Percentiles rank a stretch among this genome's conserved stretches.
These are phyloP conservation scores for Aphrophora alni DNA, from an alignment of 2,888 invertebrate genomes.

Conservation along the genomic window DNA sequence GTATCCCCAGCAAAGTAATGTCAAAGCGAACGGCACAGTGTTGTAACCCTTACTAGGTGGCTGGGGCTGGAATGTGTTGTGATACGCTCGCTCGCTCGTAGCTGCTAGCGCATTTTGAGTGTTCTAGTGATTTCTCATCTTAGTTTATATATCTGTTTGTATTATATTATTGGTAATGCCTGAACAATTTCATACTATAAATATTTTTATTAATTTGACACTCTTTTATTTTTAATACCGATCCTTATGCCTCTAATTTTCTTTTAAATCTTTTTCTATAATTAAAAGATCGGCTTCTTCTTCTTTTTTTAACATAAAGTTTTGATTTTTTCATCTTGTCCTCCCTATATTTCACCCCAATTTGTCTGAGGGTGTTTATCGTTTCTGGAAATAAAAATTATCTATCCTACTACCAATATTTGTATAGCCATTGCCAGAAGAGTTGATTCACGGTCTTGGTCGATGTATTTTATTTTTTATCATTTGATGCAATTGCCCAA, in stretches of 20 bases:
- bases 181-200: conserved; percentile 21
- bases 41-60: conserved; percentile 32
- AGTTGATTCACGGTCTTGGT: not conserved
- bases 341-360: not conserved
- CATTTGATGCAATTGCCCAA: too few relatives aligned
- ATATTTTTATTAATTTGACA: not conserved
- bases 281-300: conserved; percentile 16
- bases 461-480: too few relatives aligned
- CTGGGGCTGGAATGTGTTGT: conserved; percentile 41
- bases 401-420: conserved; percentile 10
- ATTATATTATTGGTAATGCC: conserved; percentile 35
- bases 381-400: conserved; percentile 44
- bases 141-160: conserved; percentile 38
- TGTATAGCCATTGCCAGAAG: not conserved
- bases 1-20: conserved; percentile 53
- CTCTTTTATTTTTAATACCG: not conserved
- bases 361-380: conserved; percentile 20
- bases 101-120: conserved; percentile 42
- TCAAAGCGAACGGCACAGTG: conserved; percentile 46
- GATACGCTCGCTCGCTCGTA: conserved; percentile 31
- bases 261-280: not conserved
- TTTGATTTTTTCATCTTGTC: conserved; percentile 25
- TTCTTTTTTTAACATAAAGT: conserved; percentile 17
- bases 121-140: conserved; percentile 40
- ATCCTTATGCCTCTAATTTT: conserved; percentile 4